Evolutionary conservation across 1,140 invertebrate species (phyloP), one percentile per base, ranked within the genome.

Genomic region (Caligus rogercresseyi): DNA sequence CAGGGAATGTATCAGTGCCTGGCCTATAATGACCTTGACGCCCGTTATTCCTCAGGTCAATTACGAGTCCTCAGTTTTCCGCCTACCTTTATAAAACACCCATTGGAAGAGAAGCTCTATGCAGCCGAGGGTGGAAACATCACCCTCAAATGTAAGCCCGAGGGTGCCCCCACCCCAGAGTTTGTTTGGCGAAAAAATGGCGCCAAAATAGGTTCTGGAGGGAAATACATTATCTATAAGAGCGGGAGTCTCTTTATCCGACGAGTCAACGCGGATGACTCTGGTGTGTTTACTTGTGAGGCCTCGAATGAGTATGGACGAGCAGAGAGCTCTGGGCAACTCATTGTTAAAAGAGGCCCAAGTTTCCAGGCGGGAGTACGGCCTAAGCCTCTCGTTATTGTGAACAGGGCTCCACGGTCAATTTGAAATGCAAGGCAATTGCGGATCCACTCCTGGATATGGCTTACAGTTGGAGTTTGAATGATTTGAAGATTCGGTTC

Each of bases 1-100:
- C 80, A 84, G 63, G 92, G 85, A n/a, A 94, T 95, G 87, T 97
- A 90, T 73, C 91, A 96, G 69, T 98, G 94, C 73, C 78, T 82
- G 69, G 92, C 91, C 0, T 80, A 75, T 65, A 98, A 97, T 78
- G 83, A 89, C 61, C 75, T 94, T 3, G 91, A 88, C 69, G 82
- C 83, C 0, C 81, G 78, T 24, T 93, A 85, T 72, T 90, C 88
- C 0, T 88, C 89, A 11, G 91, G 83, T 0, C 89, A 97, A 69
- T 74, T 97, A 1, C 75, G 89, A 70, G 86, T 97, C 54, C 76
- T 92, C 24, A 82, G 85, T 21, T 78, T 96, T 66, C 82, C 82
- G 69, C 92, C 92, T 20, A 85, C 86, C 1, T 97, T 97, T 72
- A 83, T 84, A 66, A 96, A 96, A 73, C 77, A 79, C 59, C 92